phyloP scores from a whole-genome alignment of 2,888 invertebrate species.

The Agriopis aurantiaria region DNA sequence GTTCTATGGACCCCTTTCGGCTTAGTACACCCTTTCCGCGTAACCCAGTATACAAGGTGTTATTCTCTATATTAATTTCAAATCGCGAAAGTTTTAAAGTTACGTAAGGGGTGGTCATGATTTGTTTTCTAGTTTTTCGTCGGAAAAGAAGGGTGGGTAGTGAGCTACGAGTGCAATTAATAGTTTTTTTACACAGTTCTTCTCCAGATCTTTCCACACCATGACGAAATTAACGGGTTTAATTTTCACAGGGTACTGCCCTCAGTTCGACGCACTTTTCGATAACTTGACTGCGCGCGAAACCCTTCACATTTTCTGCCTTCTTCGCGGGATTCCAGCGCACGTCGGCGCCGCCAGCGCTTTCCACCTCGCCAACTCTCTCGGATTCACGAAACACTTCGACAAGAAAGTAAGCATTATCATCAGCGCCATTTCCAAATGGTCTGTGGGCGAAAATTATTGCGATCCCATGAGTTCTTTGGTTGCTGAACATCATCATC shows the following conservation, averaged over 20 bases:
- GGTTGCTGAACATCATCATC: too few species aligned
- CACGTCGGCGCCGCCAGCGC: slow-evolving; percentile 74
- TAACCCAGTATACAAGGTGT: too few species aligned
- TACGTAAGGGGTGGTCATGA: too few species aligned
- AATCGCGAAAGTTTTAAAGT: too few species aligned
- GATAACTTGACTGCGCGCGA: slow-evolving; percentile 90
- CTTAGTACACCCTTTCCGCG: too few species aligned
- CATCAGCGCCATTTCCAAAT: neutral
- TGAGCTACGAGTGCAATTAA: too few species aligned
- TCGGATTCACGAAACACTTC: slow-evolving; percentile 87
- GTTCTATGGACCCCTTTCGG: too few species aligned
- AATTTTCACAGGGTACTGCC: slow-evolving; percentile 87
- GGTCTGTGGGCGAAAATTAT: neutral
- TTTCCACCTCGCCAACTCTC: slow-evolving; percentile 79
- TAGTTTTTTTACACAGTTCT: too few species aligned
- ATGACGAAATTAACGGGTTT: neutral
- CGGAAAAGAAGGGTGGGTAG: too few species aligned
- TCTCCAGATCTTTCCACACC: too few species aligned
- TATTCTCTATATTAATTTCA: too few species aligned
- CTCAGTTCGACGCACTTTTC: slow-evolving; percentile 91
- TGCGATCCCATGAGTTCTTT: neutral
- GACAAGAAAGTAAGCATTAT: slow-evolving; percentile 81
- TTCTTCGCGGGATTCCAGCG: slow-evolving; percentile 88
- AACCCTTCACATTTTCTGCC: slow-evolving; percentile 88
- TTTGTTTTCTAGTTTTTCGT: too few species aligned